phyloP scores from a whole-genome alignment of 2,888 invertebrate species.

The Nemoura dubitans region DNA sequence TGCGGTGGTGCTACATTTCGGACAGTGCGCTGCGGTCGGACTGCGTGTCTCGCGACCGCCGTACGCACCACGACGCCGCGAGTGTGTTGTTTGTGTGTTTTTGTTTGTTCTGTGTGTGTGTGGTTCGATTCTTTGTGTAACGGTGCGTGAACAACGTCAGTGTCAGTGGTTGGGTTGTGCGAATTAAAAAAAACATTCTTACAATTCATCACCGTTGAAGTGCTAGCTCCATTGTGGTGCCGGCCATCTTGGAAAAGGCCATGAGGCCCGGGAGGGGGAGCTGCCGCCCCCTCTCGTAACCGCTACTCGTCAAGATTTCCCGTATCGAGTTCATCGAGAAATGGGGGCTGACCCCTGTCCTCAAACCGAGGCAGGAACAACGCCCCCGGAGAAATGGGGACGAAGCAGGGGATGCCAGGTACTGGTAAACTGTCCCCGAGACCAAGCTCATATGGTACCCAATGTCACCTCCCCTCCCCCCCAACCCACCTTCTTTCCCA shows the following conservation, averaged over 20 bases:
- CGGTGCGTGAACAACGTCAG: background rate
- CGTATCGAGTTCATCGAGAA: slow-evolving; percentile 97
- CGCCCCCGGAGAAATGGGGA: slow-evolving; percentile 78
- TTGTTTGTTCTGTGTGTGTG: background rate
- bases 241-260: slow-evolving; percentile 53
- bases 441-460: slow-evolving; percentile 45
- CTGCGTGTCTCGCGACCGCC: background rate
- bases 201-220: slow-evolving; percentile 45
- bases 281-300: slow-evolving; percentile 68
- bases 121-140: background rate
- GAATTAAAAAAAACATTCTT: background rate
- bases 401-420: slow-evolving; percentile 78
- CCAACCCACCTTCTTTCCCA: too few relatives aligned
- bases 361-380: slow-evolving; percentile 94
- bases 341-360: slow-evolving; percentile 98
- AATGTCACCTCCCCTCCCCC: slow-evolving; percentile 35
- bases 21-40: slow-evolving; percentile 2
- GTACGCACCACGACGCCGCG: background rate
- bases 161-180: background rate
- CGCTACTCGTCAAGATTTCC: slow-evolving; percentile 88
- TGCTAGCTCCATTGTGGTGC: slow-evolving; percentile 35
- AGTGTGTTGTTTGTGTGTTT: slow-evolving; percentile 17
- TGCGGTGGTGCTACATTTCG: slow-evolving; percentile 12
- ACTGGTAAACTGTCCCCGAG: slow-evolving; percentile 53
- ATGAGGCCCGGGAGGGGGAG: slow-evolving; percentile 71